phyloP scores from a whole-genome alignment of 2,888 invertebrate species.

The Pandemis cinnamomeana region DNA sequence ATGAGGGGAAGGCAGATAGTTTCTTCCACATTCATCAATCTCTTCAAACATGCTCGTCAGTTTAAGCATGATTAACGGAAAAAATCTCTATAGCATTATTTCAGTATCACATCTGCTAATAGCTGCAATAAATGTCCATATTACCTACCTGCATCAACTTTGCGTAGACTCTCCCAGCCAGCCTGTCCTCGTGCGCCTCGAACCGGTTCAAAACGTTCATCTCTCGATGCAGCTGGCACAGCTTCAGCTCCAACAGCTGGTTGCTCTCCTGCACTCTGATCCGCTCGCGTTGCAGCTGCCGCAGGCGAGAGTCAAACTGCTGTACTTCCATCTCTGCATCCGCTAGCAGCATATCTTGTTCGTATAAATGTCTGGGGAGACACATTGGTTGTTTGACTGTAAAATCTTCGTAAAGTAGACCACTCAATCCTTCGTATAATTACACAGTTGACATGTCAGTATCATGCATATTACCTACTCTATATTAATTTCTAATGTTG shows the following conservation, averaged over 20 bases:
- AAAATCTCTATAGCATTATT: no score
- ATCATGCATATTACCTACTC: no score
- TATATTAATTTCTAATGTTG: no score
- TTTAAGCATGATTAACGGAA: no score
- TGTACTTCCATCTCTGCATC: conserved; percentile 85
- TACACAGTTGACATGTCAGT: no score
- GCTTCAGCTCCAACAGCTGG: conserved; percentile 85
- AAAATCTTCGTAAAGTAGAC: neutral
- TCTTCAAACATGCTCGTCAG: no score
- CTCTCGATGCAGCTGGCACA: conserved; percentile 89
- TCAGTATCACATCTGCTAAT: no score
- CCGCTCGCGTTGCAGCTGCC: conserved; percentile 82
- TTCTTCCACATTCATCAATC: no score
- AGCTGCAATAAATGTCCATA: neutral
- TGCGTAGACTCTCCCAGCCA: conserved; percentile 85
- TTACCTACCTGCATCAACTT: conserved; percentile 61
- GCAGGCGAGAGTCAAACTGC: conserved; percentile 87
- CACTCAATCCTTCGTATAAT: no score
- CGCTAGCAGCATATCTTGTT: conserved; percentile 87
- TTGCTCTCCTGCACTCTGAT: conserved; percentile 82
- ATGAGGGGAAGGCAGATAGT: no score
- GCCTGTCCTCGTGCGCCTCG: conserved; percentile 87
- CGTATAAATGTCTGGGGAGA: conserved; percentile 78
- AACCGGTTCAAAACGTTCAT: conserved; percentile 89
- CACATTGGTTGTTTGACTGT: neutral